Conservation (phyloP, 2,113 vertebrate genomes). For the Ibidorhyncha struthersii region DNA sequence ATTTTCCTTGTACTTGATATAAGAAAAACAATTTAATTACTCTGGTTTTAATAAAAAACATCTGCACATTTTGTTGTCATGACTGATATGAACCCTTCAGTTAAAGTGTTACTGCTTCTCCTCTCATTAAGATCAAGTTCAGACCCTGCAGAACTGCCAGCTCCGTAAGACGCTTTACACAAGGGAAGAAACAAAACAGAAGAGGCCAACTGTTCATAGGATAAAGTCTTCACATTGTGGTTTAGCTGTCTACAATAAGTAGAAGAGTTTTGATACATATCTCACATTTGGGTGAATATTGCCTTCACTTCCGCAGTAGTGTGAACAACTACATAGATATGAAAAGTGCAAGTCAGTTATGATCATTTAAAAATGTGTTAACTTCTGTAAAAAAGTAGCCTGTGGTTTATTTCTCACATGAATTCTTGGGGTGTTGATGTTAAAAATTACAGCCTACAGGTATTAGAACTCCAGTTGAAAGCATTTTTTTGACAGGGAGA, state of each 20-base stretch:
- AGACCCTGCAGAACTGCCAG: background rate
- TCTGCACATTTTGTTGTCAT: constrained; percentile 9
- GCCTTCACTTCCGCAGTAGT: background rate
- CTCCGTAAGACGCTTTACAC: background rate
- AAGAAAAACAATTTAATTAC: background rate
- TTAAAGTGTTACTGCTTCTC: background rate
- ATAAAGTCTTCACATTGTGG: background rate
- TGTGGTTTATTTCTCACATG: background rate
- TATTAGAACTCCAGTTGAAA: background rate
- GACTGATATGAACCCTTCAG: background rate
- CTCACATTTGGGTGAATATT: background rate
- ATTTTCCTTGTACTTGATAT: background rate
- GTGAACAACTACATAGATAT: background rate
- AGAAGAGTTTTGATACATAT: background rate
- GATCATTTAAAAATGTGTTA: background rate
- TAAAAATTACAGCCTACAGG: background rate
- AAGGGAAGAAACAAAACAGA: constrained; percentile 1
- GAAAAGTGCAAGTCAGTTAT: constrained; percentile 3
- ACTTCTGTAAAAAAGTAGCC: background rate
- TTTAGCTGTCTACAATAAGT: constrained; percentile 10
- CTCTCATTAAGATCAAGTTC: constrained; percentile 47
- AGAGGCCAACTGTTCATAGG: constrained; percentile 20
- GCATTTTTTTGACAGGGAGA: background rate
- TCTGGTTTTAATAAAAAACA: constrained; percentile 22
- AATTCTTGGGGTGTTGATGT: background rate